These are phyloP conservation scores for Oenanthe oenanthe DNA, from an alignment of 2,113 vertebrate species.

Conservation along the genomic window DNA sequence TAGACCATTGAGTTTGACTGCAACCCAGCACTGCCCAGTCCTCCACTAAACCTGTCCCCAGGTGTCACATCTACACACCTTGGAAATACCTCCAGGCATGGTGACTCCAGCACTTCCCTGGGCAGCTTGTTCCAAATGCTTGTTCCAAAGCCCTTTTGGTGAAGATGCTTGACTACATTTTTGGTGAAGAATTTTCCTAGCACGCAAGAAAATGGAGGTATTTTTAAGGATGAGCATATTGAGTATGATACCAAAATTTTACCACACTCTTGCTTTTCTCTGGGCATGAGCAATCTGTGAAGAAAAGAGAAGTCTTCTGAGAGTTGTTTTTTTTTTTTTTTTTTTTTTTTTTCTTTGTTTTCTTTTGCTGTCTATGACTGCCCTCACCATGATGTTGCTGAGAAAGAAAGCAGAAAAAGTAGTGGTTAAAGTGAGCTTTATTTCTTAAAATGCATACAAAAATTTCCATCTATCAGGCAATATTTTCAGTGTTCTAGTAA, in stretches of 20 bases:
- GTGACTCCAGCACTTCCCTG: neutral
- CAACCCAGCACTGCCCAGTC: neutral
- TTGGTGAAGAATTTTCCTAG: neutral
- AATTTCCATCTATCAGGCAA: neutral
- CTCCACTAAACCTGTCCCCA: neutral
- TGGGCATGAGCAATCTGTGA: neutral
- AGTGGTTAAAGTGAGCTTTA: neutral
- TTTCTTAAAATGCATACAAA: neutral
- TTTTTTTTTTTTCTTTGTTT: neutral
- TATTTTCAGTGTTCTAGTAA: neutral
- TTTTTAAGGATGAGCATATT: neutral
- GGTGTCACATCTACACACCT: neutral
- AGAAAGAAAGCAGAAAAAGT: neutral
- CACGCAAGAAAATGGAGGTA: neutral
- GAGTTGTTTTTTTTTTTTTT: neutral
- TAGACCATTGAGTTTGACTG: neutral
- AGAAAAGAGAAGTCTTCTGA: neutral
- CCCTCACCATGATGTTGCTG: neutral
- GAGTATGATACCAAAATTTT: neutral
- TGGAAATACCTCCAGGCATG: neutral
- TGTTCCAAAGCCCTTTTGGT: fast-evolving
- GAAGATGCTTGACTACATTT: neutral
- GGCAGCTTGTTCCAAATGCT: neutral
- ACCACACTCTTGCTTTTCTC: neutral
- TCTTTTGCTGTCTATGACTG: neutral